phyloP scores from a whole-genome alignment of 1,140 invertebrate species.

The Trichoplusia ni region DNA sequence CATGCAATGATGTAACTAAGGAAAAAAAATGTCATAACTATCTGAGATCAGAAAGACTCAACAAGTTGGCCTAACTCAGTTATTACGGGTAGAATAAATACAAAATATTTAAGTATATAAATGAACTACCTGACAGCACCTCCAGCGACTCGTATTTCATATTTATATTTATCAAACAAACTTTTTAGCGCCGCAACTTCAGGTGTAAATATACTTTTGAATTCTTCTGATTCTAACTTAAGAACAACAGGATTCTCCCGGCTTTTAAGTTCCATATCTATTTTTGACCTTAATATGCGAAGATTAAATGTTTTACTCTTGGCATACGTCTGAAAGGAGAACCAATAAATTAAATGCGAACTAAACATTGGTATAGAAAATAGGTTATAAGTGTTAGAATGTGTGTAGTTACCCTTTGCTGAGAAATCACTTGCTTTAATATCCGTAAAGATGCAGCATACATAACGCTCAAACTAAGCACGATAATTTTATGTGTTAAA shows the following conservation, averaged over 20 bases:
- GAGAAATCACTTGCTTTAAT: conserved; percentile 21
- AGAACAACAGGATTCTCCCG: conserved; percentile 86
- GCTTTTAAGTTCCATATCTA: conserved; percentile 76
- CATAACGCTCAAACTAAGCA: conserved; percentile 27
- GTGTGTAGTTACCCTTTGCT: conserved; percentile 32
- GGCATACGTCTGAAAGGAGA: conserved; percentile 44
- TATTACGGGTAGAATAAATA: too few relatives aligned
- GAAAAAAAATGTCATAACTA: too few relatives aligned
- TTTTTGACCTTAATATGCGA: conserved; percentile 51
- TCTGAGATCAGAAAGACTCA: too few relatives aligned
- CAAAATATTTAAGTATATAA: neutral
- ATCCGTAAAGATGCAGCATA: conserved; percentile 16
- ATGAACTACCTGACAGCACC: conserved; percentile 90
- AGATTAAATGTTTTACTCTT: conserved; percentile 33
- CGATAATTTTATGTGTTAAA: neutral
- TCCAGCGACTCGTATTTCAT: conserved; percentile 96
- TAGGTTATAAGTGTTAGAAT: too few relatives aligned
- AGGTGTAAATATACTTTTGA: conserved; percentile 91
- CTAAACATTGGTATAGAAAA: too few relatives aligned
- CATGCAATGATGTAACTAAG: too few relatives aligned
- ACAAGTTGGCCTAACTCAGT: too few relatives aligned
- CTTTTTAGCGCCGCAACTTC: conserved; percentile 87
- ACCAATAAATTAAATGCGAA: conserved; percentile 4
- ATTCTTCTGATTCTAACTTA: conserved; percentile 87
- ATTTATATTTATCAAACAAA: conserved; percentile 91